Base-by-base conservation (phyloP, 1,140 invertebrate genomes). In the Eupeodes corollae region DNA sequence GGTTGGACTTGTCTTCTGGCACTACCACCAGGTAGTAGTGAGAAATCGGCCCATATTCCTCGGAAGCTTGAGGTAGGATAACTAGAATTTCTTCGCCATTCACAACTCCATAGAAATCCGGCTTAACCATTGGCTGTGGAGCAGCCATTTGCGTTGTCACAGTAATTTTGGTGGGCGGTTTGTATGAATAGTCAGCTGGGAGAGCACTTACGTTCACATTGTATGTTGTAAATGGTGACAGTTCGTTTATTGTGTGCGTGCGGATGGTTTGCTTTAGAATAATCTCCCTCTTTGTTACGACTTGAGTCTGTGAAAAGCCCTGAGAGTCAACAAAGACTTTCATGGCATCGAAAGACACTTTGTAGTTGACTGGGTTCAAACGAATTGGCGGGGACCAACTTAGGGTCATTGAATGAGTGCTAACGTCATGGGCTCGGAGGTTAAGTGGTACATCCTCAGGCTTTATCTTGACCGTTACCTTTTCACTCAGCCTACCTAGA, bases 11-110 rank as follows among this genome's bases (percentile, higher is more conserved):
- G 56, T 91, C 86, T 54, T 92, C 86, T 0, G 94, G 94, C 9
- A 98, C 91, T 34, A 99, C 93, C 53, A 98, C 84, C 47, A 99
- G 67, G 68, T 88, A 96, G 69, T 99, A 99, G 74, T 98, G 92
- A 42, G 88, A 92, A 48, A 99, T 96, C 1, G 91, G 93, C n/a
- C 96, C 96, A 66, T 97, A 97, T 70, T 97, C 93, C 73, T 98
- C 94, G 0, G 91, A 95, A 0, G 96, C 94, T 73, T 91, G 89
- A 3, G 90, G 88, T 56, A 98, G 68, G 51, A 91, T 89, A 13
- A 98, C 87, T 43, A 84, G 81, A 51, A 97, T 90, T 69, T 90
- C 88, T 62, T 90, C 86, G 0, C 79, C 77, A 59, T 86, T 86
- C 16, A 88, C 80, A 40, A 91, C 86, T 3, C 88, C 87, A 59